A percentile compares a stretch with the other conserved stretches of the same genome.
These are phyloP conservation scores for Diceros bicornis DNA, from an alignment of 2,797 vertebrate genomes.

Conservation along the genomic window DNA sequence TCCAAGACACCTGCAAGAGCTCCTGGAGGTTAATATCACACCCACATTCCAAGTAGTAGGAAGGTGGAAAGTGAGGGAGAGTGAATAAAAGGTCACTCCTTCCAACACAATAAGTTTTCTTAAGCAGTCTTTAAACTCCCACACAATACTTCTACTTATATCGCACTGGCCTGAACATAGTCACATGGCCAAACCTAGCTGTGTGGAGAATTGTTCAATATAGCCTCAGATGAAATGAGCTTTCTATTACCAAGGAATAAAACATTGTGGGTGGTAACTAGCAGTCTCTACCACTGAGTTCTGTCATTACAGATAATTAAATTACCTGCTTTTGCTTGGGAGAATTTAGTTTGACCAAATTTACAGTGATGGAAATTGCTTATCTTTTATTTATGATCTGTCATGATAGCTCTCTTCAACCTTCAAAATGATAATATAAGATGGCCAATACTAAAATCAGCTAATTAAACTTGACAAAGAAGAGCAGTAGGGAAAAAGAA, in stretches of 20 bases:
- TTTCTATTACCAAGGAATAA: neutral
- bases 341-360: neutral
- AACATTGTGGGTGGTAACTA: neutral
- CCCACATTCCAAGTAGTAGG: neutral
- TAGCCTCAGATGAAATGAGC: neutral
- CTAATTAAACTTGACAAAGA: neutral
- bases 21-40: neutral
- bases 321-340: neutral
- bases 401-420: neutral
- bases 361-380: neutral
- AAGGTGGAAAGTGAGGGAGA: neutral
- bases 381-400: conserved; percentile 44
- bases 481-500: neutral
- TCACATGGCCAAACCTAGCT: neutral
- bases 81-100: neutral
- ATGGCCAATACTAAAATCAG: neutral
- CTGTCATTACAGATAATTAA: neutral
- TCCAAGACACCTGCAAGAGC: neutral
- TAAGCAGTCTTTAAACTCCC: neutral
- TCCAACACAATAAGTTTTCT: neutral
- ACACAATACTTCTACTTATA: neutral
- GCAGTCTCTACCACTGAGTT: neutral
- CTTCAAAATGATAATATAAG: conserved; percentile 15
- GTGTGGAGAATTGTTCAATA: neutral
- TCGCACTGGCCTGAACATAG: neutral